phyloP scores from a whole-genome alignment of 1,140 invertebrate genomes.

The Acromyrmex echinatior region DNA sequence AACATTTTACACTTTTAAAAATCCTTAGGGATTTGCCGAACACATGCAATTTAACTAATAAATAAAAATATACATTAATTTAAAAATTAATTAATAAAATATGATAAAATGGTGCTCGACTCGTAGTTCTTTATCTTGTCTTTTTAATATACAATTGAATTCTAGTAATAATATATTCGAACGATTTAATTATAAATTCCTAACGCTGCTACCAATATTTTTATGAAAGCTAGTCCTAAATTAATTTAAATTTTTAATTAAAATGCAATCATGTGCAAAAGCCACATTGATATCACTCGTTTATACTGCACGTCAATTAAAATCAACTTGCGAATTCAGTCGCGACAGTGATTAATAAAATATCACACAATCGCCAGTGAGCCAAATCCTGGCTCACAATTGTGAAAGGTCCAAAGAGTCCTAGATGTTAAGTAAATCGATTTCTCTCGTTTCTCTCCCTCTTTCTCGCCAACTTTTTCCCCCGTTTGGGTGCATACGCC shows the following conservation, averaged over 20 bases:
- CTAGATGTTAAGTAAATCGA: constrained; percentile 74
- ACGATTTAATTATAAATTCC: background rate
- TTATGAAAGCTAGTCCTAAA: background rate
- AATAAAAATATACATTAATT: background rate
- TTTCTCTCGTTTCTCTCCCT: constrained; percentile 74
- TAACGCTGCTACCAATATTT: background rate
- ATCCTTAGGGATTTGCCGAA: background rate
- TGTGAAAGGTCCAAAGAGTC: constrained; percentile 36
- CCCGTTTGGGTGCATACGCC: constrained; percentile 46
- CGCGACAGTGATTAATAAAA: background rate
- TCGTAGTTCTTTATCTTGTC: no score
- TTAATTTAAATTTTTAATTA: background rate
- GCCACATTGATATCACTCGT: background rate
- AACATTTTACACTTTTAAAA: background rate
- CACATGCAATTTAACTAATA: background rate
- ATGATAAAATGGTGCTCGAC: no score
- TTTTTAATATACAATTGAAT: no score
- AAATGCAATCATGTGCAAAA: background rate
- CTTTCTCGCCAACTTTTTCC: constrained; percentile 64
- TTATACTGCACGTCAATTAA: background rate
- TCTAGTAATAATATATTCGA: background rate
- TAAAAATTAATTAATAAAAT: no score
- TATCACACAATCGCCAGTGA: constrained; percentile 18
- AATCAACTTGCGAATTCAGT: background rate
- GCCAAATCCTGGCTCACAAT: constrained; percentile 14